Conservation (phyloP, 2,888 invertebrate species). For the Zygothrica quintamaculata region DNA sequence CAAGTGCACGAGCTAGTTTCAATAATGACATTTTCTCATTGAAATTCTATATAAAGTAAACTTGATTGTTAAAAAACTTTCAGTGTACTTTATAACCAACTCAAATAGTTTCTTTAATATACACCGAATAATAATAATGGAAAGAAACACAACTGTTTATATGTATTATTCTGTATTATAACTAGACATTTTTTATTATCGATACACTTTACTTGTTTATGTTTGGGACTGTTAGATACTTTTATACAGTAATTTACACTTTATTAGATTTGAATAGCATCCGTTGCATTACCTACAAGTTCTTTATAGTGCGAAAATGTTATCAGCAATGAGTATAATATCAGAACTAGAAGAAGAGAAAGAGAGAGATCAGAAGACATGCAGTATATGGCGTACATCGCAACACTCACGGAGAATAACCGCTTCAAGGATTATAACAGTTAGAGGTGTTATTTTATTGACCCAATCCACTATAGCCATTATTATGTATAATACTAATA, state of each 20-base stretch:
- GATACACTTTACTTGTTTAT: too few relatives aligned
- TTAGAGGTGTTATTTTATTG: not conserved
- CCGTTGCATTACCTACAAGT: not conserved
- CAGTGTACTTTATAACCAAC: too few relatives aligned
- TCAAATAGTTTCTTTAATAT: too few relatives aligned
- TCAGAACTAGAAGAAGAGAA: conserved; percentile 7
- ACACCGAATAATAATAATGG: not conserved
- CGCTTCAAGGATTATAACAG: not conserved
- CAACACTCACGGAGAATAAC: not conserved
- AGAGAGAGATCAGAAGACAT: not conserved
- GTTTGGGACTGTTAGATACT: too few relatives aligned
- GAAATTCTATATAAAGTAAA: conserved; percentile 1
- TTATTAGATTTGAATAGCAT: conserved; percentile 4
- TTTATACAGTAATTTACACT: too few relatives aligned
- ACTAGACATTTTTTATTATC: too few relatives aligned
- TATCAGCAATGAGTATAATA: conserved; percentile 17
- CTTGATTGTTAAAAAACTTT: too few relatives aligned
- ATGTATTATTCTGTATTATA: too few relatives aligned
- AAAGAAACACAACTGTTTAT: too few relatives aligned
- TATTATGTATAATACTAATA: conserved; percentile 11
- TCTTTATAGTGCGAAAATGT: conserved; percentile 3
- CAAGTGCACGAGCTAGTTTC: not conserved
- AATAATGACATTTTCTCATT: not conserved
- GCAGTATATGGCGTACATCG: too few relatives aligned
- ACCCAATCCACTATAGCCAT: conserved; percentile 11